These are phyloP conservation scores for Centropus unirufus DNA, from an alignment of 2,113 vertebrate species.

Conservation along the genomic window DNA sequence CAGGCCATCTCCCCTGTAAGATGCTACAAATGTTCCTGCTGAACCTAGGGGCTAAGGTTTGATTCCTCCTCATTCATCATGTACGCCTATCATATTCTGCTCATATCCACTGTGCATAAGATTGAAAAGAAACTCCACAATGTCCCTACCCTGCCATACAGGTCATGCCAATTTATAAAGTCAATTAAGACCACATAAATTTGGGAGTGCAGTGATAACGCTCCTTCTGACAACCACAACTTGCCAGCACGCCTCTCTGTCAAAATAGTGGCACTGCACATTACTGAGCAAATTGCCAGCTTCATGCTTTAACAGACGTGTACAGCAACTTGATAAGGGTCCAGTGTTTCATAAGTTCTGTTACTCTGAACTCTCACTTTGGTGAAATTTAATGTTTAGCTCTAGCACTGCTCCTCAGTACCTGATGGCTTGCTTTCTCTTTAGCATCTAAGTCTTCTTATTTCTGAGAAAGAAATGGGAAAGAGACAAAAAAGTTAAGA, in stretches of 20 bases:
- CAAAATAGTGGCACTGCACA: not conserved
- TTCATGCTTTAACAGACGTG: not conserved
- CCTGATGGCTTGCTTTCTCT: not conserved
- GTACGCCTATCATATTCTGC: not conserved
- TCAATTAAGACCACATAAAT: not conserved
- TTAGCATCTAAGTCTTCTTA: constrained; percentile 17
- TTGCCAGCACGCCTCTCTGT: not conserved
- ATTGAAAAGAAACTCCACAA: not conserved
- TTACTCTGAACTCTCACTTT: not conserved
- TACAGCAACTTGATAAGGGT: not conserved
- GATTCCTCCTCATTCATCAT: not conserved
- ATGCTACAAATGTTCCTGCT: rapidly evolving
- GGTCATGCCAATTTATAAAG: not conserved
- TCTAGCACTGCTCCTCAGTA: not conserved
- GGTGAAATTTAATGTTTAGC: not conserved
- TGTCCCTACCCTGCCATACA: not conserved
- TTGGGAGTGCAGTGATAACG: not conserved
- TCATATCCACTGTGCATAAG: not conserved
- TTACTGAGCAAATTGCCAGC: not conserved
- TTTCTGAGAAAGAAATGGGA: not conserved
- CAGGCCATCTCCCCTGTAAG: not conserved
- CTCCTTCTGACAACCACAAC: not conserved
- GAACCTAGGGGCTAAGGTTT: not conserved
- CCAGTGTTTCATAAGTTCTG: not conserved
- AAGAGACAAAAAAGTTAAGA: not conserved